Base-by-base conservation (phyloP, 2,113 vertebrate species). In the Mobula birostris region DNA sequence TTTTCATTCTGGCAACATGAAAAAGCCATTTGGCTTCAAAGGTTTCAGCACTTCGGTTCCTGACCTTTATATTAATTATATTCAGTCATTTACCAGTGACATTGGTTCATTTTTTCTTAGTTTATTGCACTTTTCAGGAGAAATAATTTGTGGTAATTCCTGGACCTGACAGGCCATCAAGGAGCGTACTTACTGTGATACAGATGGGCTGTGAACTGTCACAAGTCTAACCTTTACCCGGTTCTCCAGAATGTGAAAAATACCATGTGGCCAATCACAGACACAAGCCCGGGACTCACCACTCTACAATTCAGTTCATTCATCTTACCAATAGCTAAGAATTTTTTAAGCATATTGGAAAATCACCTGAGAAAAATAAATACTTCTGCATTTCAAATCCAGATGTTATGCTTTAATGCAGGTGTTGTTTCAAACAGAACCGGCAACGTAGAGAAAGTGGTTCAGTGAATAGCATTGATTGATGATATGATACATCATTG, bases 201-300 rank as follows among this genome's bases (percentile, higher is more conserved):
- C 58, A 15, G 83, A 88, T 12, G 4, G 58, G 58, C 83, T 32
- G 61, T 17, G n/a, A 90, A 61, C n/a, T 90, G n/a, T 90, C 85
- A n/a, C 61, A 68, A 90, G n/a, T 90, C 61, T 90, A 90, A 90
- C 63, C 85, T 66, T 66, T n/a, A 66, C 61, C 24, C 15, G 2
- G 87, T 29, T 7, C 66, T 70, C 61, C 32, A 72, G 2, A 36
- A 29, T n/a, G 66, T 68, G 24, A 2, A 1, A 40, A 19, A 2
- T 32, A 78, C 79, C 83, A 94, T 14, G 66, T 17, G 17, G 91
- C 94, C 95, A 94, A 24, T 90, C 94, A 94, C 94, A 95, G 94
- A 95, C 94, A 95, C 95, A 95, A 94, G 24, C 82, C 19, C 0
- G 61, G 9, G 24, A 24, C 83, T 87, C 83, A 61, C 56, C 56